Conservation (phyloP, 2,797 vertebrate genomes). For the Cuculus canorus region DNA sequence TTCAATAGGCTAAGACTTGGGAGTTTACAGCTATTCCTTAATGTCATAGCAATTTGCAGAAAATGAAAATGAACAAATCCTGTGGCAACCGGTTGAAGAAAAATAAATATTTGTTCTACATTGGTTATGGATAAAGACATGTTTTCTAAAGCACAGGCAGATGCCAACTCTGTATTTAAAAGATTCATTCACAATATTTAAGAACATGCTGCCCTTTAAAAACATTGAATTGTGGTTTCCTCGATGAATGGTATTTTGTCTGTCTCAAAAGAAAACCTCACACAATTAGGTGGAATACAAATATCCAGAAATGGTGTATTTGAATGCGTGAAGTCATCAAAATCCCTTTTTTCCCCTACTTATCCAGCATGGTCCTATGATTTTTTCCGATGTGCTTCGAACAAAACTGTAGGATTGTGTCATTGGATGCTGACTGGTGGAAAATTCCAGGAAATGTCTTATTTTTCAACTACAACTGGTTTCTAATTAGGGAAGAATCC, state of each 20-base stretch:
- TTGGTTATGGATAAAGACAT: neutral
- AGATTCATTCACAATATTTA: neutral
- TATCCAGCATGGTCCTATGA: neutral
- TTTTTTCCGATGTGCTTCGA: neutral
- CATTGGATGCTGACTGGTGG: constrained; percentile 41
- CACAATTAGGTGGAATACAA: neutral
- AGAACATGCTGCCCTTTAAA: neutral
- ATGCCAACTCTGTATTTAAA: neutral
- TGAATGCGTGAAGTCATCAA: neutral
- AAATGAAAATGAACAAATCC: neutral
- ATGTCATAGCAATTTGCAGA: neutral
- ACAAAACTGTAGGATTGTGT: neutral
- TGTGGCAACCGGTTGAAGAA: accelerated
- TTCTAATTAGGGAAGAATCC: constrained; percentile 67
- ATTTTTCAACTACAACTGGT: constrained; percentile 63
- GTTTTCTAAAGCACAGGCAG: neutral
- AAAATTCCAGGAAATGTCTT: constrained; percentile 71
- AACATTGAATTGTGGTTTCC: neutral
- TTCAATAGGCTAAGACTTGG: neutral
- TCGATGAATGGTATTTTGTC: neutral
- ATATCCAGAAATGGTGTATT: neutral
- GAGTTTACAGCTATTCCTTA: neutral
- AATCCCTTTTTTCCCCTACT: neutral
- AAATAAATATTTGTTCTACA: neutral
- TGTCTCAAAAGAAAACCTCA: neutral